These are phyloP conservation scores for Lamellibrachia satsuma DNA, from an alignment of 2,888 invertebrate genomes.

Conservation along the genomic window DNA sequence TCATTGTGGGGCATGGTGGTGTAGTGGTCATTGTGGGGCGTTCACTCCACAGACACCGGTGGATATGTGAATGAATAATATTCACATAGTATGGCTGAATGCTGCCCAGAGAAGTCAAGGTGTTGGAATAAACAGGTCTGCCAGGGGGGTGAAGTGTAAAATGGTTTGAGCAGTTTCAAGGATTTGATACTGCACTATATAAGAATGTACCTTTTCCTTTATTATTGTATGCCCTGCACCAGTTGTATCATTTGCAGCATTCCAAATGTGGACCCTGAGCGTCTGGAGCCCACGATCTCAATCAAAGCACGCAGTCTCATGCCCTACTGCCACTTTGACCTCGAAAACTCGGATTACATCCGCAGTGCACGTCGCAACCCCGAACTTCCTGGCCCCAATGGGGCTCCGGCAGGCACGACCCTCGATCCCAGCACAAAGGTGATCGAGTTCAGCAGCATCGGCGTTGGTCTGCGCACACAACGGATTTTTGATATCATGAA, in stretches of 20 bases:
- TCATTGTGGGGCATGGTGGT: no score
- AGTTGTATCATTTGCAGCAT: slow-evolving; percentile 47
- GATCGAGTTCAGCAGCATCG: slow-evolving; percentile 75
- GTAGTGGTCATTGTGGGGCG: no score
- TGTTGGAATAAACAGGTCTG: no score
- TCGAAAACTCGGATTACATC: slow-evolving; percentile 75
- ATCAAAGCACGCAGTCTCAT: slow-evolving; percentile 73
- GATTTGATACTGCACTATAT: no score
- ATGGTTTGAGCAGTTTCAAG: no score
- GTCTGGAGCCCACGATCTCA: slow-evolving; percentile 57
- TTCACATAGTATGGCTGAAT: no score
- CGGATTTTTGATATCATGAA: slow-evolving; percentile 74
- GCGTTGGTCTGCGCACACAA: slow-evolving; percentile 67
- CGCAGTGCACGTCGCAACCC: slow-evolving; percentile 61
- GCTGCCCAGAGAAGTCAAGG: no score
- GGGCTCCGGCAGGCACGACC: slow-evolving; percentile 57
- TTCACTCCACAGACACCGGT: no score
- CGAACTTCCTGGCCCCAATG: slow-evolving; percentile 60
- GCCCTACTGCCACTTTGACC: slow-evolving; percentile 78
- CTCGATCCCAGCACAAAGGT: slow-evolving; percentile 70
- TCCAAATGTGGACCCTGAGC: slow-evolving; percentile 58
- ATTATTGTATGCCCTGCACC: neutral
- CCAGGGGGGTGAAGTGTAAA: no score
- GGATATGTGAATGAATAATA: no score
- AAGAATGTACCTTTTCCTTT: no score